Evolutionary conservation across 2,113 vertebrate genomes (phyloP).

Genomic region (Colinus virginianus): DNA sequence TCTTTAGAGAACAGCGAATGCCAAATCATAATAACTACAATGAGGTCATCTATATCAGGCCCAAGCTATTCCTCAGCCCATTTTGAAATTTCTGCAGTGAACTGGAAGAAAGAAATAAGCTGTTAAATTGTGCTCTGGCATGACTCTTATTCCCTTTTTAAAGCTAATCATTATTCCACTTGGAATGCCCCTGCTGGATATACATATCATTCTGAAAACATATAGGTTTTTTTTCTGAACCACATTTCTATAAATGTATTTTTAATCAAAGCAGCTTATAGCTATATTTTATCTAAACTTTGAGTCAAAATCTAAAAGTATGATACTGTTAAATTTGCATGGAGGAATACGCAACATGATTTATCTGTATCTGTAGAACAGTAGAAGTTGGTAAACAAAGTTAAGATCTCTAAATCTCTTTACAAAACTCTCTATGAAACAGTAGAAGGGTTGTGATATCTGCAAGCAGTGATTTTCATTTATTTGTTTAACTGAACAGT

Average conservation of each 20-base stretch:
- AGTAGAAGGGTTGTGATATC: background rate
- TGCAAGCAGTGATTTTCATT: background rate
- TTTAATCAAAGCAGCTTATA: background rate
- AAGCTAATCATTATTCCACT: background rate
- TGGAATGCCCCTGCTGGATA: background rate
- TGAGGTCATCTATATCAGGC: slow-evolving; percentile 23
- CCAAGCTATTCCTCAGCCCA: slow-evolving; percentile 1
- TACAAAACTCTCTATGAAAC: too few species aligned
- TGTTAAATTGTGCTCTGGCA: slow-evolving; percentile 5
- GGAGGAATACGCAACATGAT: background rate
- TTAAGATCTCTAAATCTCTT: background rate
- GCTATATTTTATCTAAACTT: background rate
- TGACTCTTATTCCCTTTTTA: background rate
- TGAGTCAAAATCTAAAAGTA: background rate
- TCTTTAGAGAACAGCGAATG: slow-evolving; percentile 16
- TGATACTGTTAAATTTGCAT: background rate
- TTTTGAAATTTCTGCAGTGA: slow-evolving; percentile 34
- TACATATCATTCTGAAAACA: background rate
- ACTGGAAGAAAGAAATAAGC: slow-evolving; percentile 1
- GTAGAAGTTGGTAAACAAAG: background rate
- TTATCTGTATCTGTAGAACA: background rate
- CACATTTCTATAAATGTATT: background rate
- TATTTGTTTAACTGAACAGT: background rate
- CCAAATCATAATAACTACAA: slow-evolving; percentile 37
- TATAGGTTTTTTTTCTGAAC: background rate